Evolutionary conservation across 2,888 invertebrate genomes (phyloP), one percentile per base, ranked within the genome.

Genomic region (Polydesmus complanatus): DNA sequence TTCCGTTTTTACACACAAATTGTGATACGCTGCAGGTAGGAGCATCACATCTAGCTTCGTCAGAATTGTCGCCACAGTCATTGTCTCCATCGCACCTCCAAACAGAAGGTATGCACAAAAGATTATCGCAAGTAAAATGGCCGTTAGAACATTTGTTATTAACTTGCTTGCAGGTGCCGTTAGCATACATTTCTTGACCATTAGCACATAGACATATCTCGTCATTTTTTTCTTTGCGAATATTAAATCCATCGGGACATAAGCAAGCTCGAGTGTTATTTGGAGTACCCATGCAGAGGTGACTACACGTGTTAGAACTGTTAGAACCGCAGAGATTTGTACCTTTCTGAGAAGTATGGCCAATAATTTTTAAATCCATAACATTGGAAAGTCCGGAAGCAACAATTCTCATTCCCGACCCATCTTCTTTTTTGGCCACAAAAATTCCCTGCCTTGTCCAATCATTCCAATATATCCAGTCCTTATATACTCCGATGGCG

Each of bases 401-500:
- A 1, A 86, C 78, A 0, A 78, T 78, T 14, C 77, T 73, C 18
- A 85, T 77, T 27, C 81, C 81, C 1, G 78, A 75, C 0, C 86
- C 86, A 55, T 81, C 80, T 69, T 86, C 83, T 71, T 90, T 91
- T 68, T 89, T 86, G 0, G 87, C 85, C 3, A 83, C 79, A 69
- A 86, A 87, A 60, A 91, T 84, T 8, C 61, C 56, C 62, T 85
- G 83, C 56, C 82, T 81, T 67, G 84, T 85, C 89, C 88, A 90
- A 71, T 92, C 92, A 69, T 91, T 87, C 91, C 91, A 92, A 69
- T 86, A 91, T 79, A 93, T 82, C 67, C 81, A 80, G 68, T 87
- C 85, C 73, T 92, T 92, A 69, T 87, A 83, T 0, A 92, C 84
- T 0, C 85, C 88, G 0, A 92, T 84, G 0, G 89, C 86, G 70